Evolutionary conservation across 1,140 invertebrate genomes (phyloP).

Genomic region (Psilanteris sp.): DNA sequence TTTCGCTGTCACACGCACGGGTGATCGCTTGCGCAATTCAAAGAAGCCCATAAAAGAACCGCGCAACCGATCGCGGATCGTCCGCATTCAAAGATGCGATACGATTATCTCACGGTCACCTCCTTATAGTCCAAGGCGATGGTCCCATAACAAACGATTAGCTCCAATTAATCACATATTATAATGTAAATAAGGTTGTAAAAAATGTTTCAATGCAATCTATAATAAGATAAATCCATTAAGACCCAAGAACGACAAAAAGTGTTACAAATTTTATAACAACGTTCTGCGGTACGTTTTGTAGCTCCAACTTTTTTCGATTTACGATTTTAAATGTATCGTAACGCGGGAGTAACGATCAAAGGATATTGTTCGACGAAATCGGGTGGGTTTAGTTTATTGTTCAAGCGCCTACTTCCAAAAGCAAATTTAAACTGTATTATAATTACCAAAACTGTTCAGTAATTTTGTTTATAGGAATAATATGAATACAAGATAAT

Average conservation of each 20-base stretch:
- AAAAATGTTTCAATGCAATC: conserved; percentile 1
- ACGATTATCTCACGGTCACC: conserved; percentile 44
- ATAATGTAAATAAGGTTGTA: neutral
- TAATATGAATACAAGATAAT: no score
- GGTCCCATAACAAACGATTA: conserved; percentile 17
- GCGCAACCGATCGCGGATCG: conserved; percentile 44
- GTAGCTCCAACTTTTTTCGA: no score
- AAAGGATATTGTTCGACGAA: no score
- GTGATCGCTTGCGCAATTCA: conserved; percentile 64
- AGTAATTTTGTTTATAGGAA: no score
- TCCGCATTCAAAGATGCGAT: conserved; percentile 30
- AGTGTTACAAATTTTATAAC: neutral
- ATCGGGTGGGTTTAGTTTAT: no score
- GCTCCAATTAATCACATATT: conserved; percentile 10
- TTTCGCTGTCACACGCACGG: conserved; percentile 74
- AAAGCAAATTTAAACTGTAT: no score
- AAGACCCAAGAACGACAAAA: no score
- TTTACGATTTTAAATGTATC: no score
- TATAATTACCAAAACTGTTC: no score
- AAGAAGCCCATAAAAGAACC: conserved; percentile 45
- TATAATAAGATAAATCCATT: neutral
- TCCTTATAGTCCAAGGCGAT: conserved; percentile 51
- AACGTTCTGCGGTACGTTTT: no score
- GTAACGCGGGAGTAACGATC: no score
- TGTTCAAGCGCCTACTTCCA: no score